phyloP scores from a whole-genome alignment of 1,140 invertebrate species.

The Heliconius congener region DNA sequence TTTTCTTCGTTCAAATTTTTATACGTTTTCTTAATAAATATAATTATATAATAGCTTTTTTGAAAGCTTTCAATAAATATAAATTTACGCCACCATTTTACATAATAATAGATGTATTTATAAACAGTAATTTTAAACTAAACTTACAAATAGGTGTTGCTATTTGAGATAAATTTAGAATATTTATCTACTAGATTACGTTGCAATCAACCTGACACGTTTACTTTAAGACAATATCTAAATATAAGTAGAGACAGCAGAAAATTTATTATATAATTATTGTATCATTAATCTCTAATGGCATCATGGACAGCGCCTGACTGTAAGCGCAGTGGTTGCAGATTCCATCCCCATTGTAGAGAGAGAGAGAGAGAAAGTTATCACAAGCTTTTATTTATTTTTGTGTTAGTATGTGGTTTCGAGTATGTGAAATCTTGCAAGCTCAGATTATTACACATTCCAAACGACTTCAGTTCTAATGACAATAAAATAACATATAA shows the following conservation, averaged over 20 bases:
- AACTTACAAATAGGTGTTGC: constrained; percentile 32
- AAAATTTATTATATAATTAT: constrained; percentile 3
- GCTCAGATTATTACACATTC: too few species aligned
- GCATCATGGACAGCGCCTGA: too few species aligned
- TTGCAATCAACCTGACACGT: constrained; percentile 18
- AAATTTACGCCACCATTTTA: constrained; percentile 1
- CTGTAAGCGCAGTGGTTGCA: too few species aligned
- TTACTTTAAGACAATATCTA: constrained; percentile 26
- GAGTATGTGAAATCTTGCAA: too few species aligned
- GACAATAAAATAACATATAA: too few species aligned
- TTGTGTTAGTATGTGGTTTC: too few species aligned
- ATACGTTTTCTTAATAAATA: not conserved
- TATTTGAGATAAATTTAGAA: constrained; percentile 30
- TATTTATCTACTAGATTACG: constrained; percentile 30
- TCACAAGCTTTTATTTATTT: too few species aligned
- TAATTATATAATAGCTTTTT: not conserved
- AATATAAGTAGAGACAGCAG: constrained; percentile 16
- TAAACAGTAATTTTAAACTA: constrained; percentile 16
- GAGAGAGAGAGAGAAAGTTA: too few species aligned
- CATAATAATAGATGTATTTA: not conserved
- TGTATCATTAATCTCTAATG: not conserved
- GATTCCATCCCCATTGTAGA: too few species aligned
- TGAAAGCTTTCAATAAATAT: not conserved
- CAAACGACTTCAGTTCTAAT: too few species aligned
- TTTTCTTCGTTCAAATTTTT: too few species aligned